Base-by-base conservation (phyloP, 2,113 vertebrate species). In the Leptocoma aspasia region DNA sequence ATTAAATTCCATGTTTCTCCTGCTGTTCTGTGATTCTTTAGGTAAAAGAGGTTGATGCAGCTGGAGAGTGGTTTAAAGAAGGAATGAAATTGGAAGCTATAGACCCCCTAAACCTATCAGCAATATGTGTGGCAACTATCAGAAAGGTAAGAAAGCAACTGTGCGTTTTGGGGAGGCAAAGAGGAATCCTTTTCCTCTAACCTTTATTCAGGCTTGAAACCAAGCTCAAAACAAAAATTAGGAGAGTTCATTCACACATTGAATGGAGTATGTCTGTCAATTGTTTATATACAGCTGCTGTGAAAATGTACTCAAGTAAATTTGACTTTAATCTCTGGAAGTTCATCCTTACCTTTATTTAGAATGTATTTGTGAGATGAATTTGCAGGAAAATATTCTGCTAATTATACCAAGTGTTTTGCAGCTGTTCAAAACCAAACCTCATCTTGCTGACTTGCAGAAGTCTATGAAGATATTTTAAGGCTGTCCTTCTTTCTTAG, bases 41-140 rank as follows among this genome's bases (percentile, higher is more conserved):
- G 99, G 99, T 99, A 66, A 99, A 98, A 98, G 99, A 99, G 90
- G 98, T 99, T 95, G 99, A 99, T 76, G 98, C 99, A 97, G 98
- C 94, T 97, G 98, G 98, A 87, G 99, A 99, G 18, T 99, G 99
- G 99, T 99, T 99, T 98, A 99, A 98, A 97, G 99, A 99, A 94
- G 99, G 99, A 89, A 99, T 99, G 99, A 99, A 99, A 97, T 94
- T 99, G 92, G 99, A 99, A 98, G 99, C 99, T 95, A 99, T 99
- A 86, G 99, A 99, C 82, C 99, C 99, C 65, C 98, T 99, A 97
- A 99, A 99, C 97, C 99, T 99, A 96, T 99, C 99, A 52, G 98
- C 99, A 96, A 99, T 99, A 98, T 99, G 99, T 98, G 99, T 99
- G 68, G 99, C 99, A 92, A 99, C 99, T 93, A 99, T 99, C 97